phyloP scores from a whole-genome alignment of 2,888 invertebrate genomes.

The Bellardia bayeri region DNA sequence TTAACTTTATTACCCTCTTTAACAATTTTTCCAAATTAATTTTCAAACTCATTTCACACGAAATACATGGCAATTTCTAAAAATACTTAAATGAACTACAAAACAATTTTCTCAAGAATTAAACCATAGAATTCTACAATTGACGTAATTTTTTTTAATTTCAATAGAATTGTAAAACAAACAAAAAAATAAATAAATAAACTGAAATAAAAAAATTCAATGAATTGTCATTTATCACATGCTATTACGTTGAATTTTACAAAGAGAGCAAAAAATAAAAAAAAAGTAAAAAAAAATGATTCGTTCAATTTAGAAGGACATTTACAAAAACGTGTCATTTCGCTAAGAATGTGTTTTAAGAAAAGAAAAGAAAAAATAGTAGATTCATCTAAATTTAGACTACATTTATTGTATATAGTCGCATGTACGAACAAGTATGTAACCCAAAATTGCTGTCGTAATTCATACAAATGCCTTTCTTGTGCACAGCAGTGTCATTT shows the following conservation, averaged over 20 bases:
- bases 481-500: slow-evolving; percentile 2
- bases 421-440: slow-evolving; percentile 4
- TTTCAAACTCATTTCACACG: background rate
- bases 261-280: slow-evolving; percentile 3
- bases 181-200: slow-evolving; percentile 5
- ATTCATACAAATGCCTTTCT: slow-evolving; percentile 51
- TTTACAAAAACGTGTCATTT: slow-evolving; percentile 67
- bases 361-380: slow-evolving; percentile 3
- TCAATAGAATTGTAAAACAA: slow-evolving; percentile 50
- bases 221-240: slow-evolving; percentile 69
- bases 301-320: slow-evolving; percentile 67
- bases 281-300: slow-evolving; percentile 3
- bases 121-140: slow-evolving; percentile 28
- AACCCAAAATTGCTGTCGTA: slow-evolving; percentile 42
- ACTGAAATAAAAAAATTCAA: slow-evolving; percentile 41
- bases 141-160: slow-evolving; percentile 56
- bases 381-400: slow-evolving; percentile 42
- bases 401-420: background rate
- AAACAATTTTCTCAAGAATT: slow-evolving; percentile 36
- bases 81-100: slow-evolving; percentile 46
- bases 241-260: slow-evolving; percentile 42
- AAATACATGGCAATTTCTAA: background rate
- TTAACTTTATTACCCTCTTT: too few species aligned
- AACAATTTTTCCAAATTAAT: background rate
- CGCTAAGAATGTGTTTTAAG: slow-evolving; percentile 43